These are phyloP conservation scores for Leucophenga montana DNA, from an alignment of 2,888 invertebrate genomes.

Conservation along the genomic window DNA sequence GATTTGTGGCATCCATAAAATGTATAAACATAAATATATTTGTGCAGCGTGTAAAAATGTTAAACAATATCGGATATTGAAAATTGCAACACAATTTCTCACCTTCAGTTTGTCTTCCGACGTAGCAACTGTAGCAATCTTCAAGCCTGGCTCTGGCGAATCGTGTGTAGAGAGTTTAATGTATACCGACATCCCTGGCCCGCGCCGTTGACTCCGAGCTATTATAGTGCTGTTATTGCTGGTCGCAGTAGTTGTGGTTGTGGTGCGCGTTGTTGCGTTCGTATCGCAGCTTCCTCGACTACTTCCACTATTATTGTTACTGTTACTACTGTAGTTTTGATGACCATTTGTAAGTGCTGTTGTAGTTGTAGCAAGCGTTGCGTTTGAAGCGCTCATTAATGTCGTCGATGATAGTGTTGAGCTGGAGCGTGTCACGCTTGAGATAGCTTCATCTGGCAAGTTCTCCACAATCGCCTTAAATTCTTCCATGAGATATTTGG, in stretches of 20 bases:
- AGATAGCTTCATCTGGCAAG: slow-evolving; percentile 69
- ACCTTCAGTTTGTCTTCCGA: slow-evolving; percentile 75
- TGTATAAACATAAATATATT: too few relatives aligned
- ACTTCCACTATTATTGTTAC: slow-evolving; percentile 1
- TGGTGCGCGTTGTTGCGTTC: slow-evolving; percentile 20
- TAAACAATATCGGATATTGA: too few relatives aligned
- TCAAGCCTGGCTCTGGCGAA: slow-evolving; percentile 77
- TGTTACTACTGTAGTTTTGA: slow-evolving; percentile 9
- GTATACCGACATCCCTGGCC: slow-evolving; percentile 51
- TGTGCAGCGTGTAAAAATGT: too few relatives aligned
- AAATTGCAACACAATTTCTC: slow-evolving; percentile 62
- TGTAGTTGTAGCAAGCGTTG: slow-evolving; percentile 47
- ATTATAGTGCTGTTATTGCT: slow-evolving; percentile 22
- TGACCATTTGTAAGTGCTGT: slow-evolving; percentile 40
- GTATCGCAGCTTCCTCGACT: slow-evolving; percentile 11
- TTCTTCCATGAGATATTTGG: slow-evolving; percentile 84
- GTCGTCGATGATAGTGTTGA: slow-evolving; percentile 58
- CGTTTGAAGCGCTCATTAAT: slow-evolving; percentile 61
- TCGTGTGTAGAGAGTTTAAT: slow-evolving; percentile 64
- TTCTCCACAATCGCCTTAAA: slow-evolving; percentile 74
- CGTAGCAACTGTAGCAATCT: slow-evolving; percentile 74
- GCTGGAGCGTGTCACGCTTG: slow-evolving; percentile 28
- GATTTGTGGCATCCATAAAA: too few relatives aligned
- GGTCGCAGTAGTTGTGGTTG: slow-evolving; percentile 1
- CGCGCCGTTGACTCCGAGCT: background rate